A percentile compares a stretch with the other conserved stretches of the same genome.
phyloP scores from a whole-genome alignment of 2,888 invertebrate species.

The Minunthozetes semirufus region DNA sequence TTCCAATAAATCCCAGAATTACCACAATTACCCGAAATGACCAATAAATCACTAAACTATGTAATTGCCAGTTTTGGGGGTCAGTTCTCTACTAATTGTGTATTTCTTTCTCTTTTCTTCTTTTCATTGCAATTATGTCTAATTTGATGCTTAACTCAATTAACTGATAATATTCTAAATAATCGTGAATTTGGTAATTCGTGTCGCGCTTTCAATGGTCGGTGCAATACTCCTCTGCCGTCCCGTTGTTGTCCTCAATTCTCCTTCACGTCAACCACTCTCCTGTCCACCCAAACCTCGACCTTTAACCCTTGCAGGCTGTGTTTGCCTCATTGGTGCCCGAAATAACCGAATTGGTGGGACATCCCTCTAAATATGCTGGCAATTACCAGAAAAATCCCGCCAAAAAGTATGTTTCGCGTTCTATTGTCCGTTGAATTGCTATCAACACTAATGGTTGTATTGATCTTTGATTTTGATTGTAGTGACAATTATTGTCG shows the following conservation, averaged over 20 bases:
- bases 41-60: neutral
- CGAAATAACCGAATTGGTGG: constrained; percentile 99
- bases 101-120: constrained; percentile 31
- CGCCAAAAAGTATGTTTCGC: constrained; percentile 78
- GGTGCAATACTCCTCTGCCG: constrained; percentile 18
- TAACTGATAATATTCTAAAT: neutral
- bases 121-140: constrained; percentile 22
- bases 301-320: constrained; percentile 59
- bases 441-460: constrained; percentile 1
- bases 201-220: constrained; percentile 21
- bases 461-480: neutral
- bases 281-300: neutral
- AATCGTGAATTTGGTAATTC: constrained; percentile 8
- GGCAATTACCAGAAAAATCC: constrained; percentile 86
- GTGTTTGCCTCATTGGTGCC: constrained; percentile 99
- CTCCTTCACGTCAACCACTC: neutral
- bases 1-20: too few species aligned
- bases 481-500: constrained; percentile 19
- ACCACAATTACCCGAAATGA: neutral
- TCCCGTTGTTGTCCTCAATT: neutral
- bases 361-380: constrained; percentile 98
- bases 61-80: constrained; percentile 29
- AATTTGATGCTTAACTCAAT: constrained; percentile 20
- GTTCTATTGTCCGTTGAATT: constrained; percentile 26
- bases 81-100: constrained; percentile 24